Percentiles rank a stretch among this genome's conserved stretches.
phyloP scores from a whole-genome alignment of 1,140 invertebrate species.

The Steinernema khuongi region DNA sequence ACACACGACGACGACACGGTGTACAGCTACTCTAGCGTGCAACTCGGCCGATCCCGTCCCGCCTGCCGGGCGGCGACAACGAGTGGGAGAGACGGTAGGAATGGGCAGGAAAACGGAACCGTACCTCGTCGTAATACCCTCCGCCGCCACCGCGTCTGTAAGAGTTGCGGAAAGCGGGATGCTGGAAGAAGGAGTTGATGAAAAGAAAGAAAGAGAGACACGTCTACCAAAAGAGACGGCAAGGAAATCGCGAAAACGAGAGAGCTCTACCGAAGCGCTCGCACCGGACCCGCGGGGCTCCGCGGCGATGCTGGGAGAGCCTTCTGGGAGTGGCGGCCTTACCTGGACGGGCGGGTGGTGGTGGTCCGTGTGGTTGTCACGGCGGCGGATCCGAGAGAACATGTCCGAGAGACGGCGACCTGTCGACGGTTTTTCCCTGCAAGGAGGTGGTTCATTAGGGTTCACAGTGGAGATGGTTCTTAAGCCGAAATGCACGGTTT shows the following conservation, averaged over 20 bases:
- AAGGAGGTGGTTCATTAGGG: neutral
- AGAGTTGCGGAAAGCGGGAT: slow-evolving; percentile 13
- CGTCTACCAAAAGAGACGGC: slow-evolving; percentile 12
- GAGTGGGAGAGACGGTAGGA: slow-evolving; percentile 11
- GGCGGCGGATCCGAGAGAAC: slow-evolving; percentile 42
- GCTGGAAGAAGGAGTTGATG: slow-evolving; percentile 21
- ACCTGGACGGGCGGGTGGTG: slow-evolving; percentile 33
- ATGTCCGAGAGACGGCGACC: slow-evolving; percentile 41
- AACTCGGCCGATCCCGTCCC: neutral
- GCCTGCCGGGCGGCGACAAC: neutral
- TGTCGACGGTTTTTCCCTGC: slow-evolving; percentile 28
- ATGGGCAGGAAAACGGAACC: slow-evolving; percentile 18
- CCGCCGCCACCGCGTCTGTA: slow-evolving; percentile 18
- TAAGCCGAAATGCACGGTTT: neutral
- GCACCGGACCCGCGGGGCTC: neutral
- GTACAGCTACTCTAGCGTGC: neutral
- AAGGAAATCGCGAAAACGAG: neutral
- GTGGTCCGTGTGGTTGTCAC: slow-evolving; percentile 32
- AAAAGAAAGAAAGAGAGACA: slow-evolving; percentile 7
- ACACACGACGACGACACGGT: neutral
- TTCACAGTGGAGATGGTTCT: neutral
- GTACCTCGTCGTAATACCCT: slow-evolving; percentile 24
- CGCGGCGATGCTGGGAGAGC: neutral
- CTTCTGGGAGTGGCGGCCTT: slow-evolving; percentile 18
- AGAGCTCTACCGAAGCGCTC: slow-evolving; percentile 10